Base-by-base conservation (phyloP, 2,113 vertebrate species). In the Chlorodrepanis virens region DNA sequence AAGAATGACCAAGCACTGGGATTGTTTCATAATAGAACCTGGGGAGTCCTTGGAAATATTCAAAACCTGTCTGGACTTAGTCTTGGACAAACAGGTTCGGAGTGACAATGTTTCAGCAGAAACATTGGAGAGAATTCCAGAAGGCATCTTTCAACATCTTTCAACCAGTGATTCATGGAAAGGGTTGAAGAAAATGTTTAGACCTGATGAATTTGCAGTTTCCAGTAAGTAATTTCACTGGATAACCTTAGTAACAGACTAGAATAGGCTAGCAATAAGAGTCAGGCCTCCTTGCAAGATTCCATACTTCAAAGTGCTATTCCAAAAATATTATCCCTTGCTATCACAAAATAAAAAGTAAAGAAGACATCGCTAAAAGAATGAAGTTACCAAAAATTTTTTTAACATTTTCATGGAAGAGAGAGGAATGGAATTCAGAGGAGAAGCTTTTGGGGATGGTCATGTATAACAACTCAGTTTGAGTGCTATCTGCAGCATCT, bases 321-420 rank as follows among this genome's bases (percentile, higher is more conserved):
- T 75, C 39, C 9, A 17, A 54, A 91, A 81, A 53, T 67, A 25
- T 14, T 52, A 76, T 5, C 14, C 35, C 6, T 69, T 22, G 0
- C 6, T 42, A 54, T 11, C 4, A 44, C 4, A 87, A 72, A 65
- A 37, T 24, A 14, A 33, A 67, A 71, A 5, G 1, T 29, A 71
- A 71, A 33, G 47, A 4, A 63, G 0, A 20, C 2, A 77, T 5
- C 1, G 29, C 31, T 50, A 39, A 75, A 81, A 60, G 7, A 50
- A 42, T 9, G 2, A 35, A 9, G 0, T 3, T 24, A 15, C 1
- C 4, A 42, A 27, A 44, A 37, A n/a, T 28, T 23, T 17, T 10
- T 5, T 23, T 57, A 49, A n/a, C n/a, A 61, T 54, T 37, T 72
- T 15, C 9, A 25, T 59, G 6, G 18, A 60, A 89, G 20, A 77